Base-by-base conservation (phyloP, 1,140 invertebrate genomes). In the Brachionus rubens region DNA sequence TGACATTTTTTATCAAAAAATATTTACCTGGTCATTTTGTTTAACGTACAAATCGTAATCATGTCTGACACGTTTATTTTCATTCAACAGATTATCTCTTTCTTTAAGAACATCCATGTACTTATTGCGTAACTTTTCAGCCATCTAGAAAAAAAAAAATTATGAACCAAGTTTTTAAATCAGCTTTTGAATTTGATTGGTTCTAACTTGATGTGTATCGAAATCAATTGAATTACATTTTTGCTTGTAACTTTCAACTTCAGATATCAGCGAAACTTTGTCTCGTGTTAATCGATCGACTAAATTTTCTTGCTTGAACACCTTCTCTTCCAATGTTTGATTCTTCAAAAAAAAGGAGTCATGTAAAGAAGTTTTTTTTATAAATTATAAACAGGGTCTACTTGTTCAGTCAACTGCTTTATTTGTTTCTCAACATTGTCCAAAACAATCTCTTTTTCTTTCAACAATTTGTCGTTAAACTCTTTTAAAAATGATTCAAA, bases 191-290 rank as follows among this genome's bases (percentile, higher is more conserved):
- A 14, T 0, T 7, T 19, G n/a, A 46, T 7, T 70, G 19, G 3
- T 16, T 14, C 10, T 46, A 30, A 70, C 65, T 16, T 50, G 43
- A 72, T 72, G 68, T 40, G 68, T 54, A 54, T 72, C 50, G 9
- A 72, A 33, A 72, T 72, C 68, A 54, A 72, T 72, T 50, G 68
- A 72, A 19, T 72, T 72, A 54, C 43, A 72, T n/a, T 72, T 72
- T 72, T 48, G 30, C 30, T 50, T 72, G 14, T 72, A 72, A 40
- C 68, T 72, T 9, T 72, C 68, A 10, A 50, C n/a, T 54, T 72
- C 68, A 33, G 1, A 30, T 28, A 54, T 26, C 12, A 72, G 28
- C 0, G 43, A 33, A 16, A 72, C 16, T 72, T 72, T 72, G 16
- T 72, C 68, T 16, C 68, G 30, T 6, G 68, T 72, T 28, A 72